phyloP scores from a whole-genome alignment of 2,797 vertebrate species.

The Diglossa cyanea region DNA sequence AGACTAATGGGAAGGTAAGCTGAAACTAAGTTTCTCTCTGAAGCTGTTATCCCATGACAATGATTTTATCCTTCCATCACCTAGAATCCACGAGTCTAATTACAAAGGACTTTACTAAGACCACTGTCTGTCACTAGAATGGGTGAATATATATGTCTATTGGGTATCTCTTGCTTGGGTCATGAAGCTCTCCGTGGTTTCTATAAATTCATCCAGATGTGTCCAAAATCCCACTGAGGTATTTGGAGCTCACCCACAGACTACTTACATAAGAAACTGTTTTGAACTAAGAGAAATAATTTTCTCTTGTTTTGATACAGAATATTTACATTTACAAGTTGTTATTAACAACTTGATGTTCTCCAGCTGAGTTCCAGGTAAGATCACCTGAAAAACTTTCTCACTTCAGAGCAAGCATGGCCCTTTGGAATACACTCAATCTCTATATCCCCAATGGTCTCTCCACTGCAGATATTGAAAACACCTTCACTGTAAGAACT shows the following conservation, averaged over 20 bases:
- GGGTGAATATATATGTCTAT: neutral
- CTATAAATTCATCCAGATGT: neutral
- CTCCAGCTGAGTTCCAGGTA: neutral
- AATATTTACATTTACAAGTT: neutral
- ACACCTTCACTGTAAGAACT: neutral
- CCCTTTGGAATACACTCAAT: neutral
- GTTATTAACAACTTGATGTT: neutral
- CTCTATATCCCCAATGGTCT: rapidly evolving
- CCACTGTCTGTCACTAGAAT: neutral
- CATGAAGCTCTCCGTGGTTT: neutral
- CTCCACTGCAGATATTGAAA: neutral
- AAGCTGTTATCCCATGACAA: neutral
- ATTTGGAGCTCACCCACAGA: neutral
- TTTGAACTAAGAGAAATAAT: neutral
- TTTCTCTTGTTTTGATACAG: neutral
- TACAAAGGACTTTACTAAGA: neutral
- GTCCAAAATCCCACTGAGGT: neutral
- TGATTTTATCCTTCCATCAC: neutral
- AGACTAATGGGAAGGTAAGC: neutral
- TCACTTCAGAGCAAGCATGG: neutral
- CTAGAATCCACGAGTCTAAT: neutral
- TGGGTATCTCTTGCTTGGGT: neutral
- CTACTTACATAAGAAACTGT: neutral
- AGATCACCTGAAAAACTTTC: neutral
- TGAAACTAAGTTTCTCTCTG: neutral